Conservation (phyloP, 1,140 invertebrate genomes). For the Hestina assimilis region DNA sequence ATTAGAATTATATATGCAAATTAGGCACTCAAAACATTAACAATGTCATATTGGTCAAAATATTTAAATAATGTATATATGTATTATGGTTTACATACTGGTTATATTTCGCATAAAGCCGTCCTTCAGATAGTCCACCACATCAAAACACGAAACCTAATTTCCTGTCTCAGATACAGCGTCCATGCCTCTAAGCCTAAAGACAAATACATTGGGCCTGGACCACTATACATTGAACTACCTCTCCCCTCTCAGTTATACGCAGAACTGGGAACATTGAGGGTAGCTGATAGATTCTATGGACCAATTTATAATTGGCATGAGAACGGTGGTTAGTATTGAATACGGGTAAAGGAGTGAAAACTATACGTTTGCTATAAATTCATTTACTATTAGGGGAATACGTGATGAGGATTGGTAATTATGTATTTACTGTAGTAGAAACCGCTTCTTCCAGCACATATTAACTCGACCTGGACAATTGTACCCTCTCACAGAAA, state of each 20-base stretch:
- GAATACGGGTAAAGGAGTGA: constrained; percentile 34
- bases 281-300: constrained; percentile 28
- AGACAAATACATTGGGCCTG: constrained; percentile 60
- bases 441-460: no score
- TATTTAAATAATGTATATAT: background rate
- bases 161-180: constrained; percentile 73
- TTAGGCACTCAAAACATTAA: no score
- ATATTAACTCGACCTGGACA: no score
- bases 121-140: constrained; percentile 42
- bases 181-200: constrained; percentile 57
- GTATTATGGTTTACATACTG: background rate
- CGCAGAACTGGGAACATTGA: constrained; percentile 6
- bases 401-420: constrained; percentile 4
- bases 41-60: background rate
- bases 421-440: background rate
- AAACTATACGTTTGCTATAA: constrained; percentile 29
- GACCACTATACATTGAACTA: constrained; percentile 42
- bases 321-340: constrained; percentile 21
- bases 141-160: constrained; percentile 73
- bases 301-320: constrained; percentile 31
- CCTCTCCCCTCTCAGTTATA: constrained; percentile 23
- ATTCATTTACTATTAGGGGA: constrained; percentile 22
- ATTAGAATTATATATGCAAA: no score
- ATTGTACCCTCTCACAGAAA: no score
- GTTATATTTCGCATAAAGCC: constrained; percentile 31